phyloP scores from a whole-genome alignment of 2,888 invertebrate species.

The Diarsia dahlii region DNA sequence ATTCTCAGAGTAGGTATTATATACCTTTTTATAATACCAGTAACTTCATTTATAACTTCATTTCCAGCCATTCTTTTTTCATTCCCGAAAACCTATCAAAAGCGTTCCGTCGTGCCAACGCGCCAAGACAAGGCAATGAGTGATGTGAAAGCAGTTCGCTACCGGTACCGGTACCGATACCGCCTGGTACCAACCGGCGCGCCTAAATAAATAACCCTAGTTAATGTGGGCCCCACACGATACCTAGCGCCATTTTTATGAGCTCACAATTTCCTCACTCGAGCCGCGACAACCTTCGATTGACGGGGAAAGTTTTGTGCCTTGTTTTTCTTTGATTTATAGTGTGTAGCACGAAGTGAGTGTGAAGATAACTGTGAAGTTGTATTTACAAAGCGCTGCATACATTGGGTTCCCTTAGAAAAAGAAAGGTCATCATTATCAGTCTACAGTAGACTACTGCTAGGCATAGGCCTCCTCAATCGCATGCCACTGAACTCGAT shows the following conservation, averaged over 20 bases:
- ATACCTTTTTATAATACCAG: neutral
- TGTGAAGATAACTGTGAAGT: neutral
- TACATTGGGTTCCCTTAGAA: neutral
- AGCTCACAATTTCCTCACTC: constrained; percentile 80
- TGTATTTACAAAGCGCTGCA: neutral
- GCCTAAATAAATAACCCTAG: constrained; percentile 89
- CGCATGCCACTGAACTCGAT: too few species aligned
- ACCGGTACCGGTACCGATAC: constrained; percentile 70
- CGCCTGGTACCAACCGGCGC: constrained; percentile 73
- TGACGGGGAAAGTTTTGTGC: constrained; percentile 59
- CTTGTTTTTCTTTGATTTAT: constrained; percentile 44
- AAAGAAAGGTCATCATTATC: neutral
- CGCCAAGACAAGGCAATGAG: constrained; percentile 70
- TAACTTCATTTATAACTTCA: constrained; percentile 6
- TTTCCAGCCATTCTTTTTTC: constrained; percentile 22
- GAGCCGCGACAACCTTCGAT: constrained; percentile 66
- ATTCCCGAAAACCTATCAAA: constrained; percentile 53
- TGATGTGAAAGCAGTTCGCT: constrained; percentile 70
- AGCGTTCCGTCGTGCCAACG: constrained; percentile 46
- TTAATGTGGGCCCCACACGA: constrained; percentile 85
- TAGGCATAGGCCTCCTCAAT: too few species aligned
- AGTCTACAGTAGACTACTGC: too few species aligned
- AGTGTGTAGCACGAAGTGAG: constrained; percentile 14
- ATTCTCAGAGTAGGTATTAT: neutral
- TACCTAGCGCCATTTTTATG: constrained; percentile 80